phyloP scores from a whole-genome alignment of 1,140 invertebrate species.

The Neodiprion virginianus region DNA sequence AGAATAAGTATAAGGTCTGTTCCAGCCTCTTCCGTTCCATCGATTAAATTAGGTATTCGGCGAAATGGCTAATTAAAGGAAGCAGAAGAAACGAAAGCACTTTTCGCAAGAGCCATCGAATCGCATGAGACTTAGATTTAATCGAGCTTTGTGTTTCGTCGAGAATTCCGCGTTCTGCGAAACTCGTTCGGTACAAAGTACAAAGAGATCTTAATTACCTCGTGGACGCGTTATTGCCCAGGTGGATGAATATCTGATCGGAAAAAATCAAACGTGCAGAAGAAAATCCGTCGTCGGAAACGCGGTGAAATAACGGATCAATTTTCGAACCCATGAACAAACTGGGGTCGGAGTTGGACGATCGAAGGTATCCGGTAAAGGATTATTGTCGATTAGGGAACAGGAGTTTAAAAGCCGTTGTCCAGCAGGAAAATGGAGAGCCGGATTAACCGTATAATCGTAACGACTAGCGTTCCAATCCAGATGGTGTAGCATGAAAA shows the following conservation, averaged over 20 bases:
- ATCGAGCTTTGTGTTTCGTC: too few relatives aligned
- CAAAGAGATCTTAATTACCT: too few relatives aligned
- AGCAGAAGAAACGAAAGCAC: not conserved
- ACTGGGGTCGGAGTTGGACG: not conserved
- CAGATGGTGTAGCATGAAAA: not conserved
- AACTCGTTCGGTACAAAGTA: too few relatives aligned
- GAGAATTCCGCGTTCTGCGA: too few relatives aligned
- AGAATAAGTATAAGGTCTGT: not conserved
- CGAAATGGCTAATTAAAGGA: constrained; percentile 1
- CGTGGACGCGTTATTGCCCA: too few relatives aligned
- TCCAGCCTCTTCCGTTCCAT: not conserved
- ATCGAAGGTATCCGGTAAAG: not conserved
- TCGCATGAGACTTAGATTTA: too few relatives aligned
- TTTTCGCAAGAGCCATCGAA: too few relatives aligned
- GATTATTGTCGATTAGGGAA: constrained; percentile 5
- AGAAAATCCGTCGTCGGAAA: not conserved
- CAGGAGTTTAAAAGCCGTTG: not conserved
- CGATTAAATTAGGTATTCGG: not conserved
- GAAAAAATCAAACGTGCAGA: too few relatives aligned
- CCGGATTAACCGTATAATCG: constrained; percentile 2
- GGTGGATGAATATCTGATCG: too few relatives aligned
- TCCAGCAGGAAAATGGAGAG: not conserved
- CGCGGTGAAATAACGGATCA: not conserved
- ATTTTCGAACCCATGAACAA: not conserved
- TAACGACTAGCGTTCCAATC: not conserved